phyloP scores from a whole-genome alignment of 2,888 invertebrate genomes.

The Ornithoptera alexandrae region DNA sequence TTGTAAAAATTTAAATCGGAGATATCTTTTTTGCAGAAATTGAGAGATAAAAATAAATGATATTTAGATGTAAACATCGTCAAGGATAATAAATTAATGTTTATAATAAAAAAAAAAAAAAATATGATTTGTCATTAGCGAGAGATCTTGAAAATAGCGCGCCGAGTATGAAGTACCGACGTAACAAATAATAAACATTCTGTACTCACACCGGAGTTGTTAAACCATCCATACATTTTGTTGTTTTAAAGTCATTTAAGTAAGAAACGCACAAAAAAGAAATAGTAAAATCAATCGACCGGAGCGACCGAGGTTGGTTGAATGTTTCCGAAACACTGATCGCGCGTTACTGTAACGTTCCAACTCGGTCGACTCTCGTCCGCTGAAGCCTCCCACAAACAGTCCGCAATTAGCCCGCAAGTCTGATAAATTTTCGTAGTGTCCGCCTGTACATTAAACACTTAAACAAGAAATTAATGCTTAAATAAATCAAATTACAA shows the following conservation, averaged over 20 bases:
- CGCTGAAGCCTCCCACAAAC: slow-evolving; percentile 46
- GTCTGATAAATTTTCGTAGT: slow-evolving; percentile 34
- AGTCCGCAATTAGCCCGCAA: slow-evolving; percentile 31
- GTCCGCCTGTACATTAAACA: slow-evolving; percentile 28
- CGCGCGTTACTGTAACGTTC: slow-evolving; percentile 32
- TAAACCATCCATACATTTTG: slow-evolving; percentile 48
- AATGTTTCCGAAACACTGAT: slow-evolving; percentile 46
- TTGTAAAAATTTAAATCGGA: neutral
- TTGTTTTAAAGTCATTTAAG: slow-evolving; percentile 32
- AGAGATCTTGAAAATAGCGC: neutral
- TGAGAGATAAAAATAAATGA: neutral
- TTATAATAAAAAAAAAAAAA: slow-evolving; percentile 5
- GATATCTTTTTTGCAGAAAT: neutral
- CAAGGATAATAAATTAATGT: slow-evolving; percentile 9
- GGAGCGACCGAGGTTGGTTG: slow-evolving; percentile 38
- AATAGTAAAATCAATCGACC: slow-evolving; percentile 31
- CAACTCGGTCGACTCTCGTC: slow-evolving; percentile 14
- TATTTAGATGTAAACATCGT: neutral
- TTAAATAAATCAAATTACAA: slow-evolving; percentile 28
- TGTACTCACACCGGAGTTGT: slow-evolving; percentile 48
- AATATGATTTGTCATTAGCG: neutral
- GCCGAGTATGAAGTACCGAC: slow-evolving; percentile 1
- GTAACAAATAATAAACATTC: slow-evolving; percentile 26
- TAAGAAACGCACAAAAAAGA: slow-evolving; percentile 12
- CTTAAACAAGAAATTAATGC: slow-evolving; percentile 27